Percentiles rank a stretch among this genome's conserved stretches.
phyloP scores from a whole-genome alignment of 2,113 vertebrate species.

The Phalacrocorax carbo region DNA sequence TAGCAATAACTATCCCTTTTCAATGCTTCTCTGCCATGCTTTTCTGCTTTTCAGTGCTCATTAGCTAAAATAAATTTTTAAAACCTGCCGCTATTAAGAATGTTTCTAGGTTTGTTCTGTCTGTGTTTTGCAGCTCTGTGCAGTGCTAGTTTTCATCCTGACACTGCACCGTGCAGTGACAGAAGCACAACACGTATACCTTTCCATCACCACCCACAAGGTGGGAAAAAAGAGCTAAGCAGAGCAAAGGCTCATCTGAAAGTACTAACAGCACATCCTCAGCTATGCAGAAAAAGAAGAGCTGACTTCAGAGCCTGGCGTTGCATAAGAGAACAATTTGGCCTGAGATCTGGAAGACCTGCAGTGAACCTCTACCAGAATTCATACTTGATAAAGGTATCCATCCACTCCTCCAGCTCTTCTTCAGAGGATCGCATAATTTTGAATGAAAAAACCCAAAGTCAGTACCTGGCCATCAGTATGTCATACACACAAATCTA shows the following conservation, averaged over 20 bases:
- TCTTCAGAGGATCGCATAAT: background rate
- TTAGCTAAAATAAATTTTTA: background rate
- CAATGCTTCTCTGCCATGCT: background rate
- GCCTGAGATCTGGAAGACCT: background rate
- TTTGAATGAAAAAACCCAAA: background rate
- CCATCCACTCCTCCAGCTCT: background rate
- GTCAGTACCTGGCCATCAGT: background rate
- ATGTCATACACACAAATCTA: background rate
- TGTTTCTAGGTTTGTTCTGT: background rate
- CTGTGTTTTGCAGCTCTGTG: background rate
- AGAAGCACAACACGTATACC: background rate
- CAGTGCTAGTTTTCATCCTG: background rate
- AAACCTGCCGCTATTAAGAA: background rate
- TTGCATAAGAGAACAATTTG: background rate
- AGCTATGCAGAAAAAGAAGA: background rate
- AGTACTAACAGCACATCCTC: background rate
- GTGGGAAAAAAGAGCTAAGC: background rate
- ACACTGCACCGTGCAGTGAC: background rate
- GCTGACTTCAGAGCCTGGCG: background rate
- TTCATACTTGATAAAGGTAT: background rate
- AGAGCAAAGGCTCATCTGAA: background rate
- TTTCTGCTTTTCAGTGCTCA: background rate
- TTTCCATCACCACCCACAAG: slow-evolving; percentile 9
- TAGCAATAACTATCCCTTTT: background rate
- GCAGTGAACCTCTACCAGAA: background rate